A percentile compares a stretch with the other conserved stretches of the same genome.
These are phyloP conservation scores for Thunnus albacares DNA, from an alignment of 2,797 vertebrate genomes.

Conservation along the genomic window DNA sequence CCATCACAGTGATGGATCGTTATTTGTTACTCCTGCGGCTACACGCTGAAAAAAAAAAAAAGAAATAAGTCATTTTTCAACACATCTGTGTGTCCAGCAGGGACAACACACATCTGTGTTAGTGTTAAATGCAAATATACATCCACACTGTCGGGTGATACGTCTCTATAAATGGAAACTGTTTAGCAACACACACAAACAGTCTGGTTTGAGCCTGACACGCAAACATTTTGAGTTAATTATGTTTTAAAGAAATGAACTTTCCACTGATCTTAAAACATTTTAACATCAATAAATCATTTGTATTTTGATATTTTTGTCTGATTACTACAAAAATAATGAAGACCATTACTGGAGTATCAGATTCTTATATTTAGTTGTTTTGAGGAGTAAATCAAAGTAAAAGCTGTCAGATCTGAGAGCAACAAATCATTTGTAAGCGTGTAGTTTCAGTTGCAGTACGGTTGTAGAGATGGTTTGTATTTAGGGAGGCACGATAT, in stretches of 20 bases:
- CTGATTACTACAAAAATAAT: too few relatives aligned
- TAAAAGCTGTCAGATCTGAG: too few relatives aligned
- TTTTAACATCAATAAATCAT: too few relatives aligned
- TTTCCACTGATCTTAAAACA: background rate
- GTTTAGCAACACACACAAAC: conserved; percentile 40
- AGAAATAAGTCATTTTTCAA: conserved; percentile 49
- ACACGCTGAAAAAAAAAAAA: background rate
- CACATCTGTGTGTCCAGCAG: conserved; percentile 68
- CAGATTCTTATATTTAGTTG: too few relatives aligned
- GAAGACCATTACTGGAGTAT: too few relatives aligned
- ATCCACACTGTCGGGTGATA: conserved; percentile 50
- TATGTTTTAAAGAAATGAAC: conserved; percentile 21
- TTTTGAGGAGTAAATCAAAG: too few relatives aligned
- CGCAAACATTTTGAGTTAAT: conserved; percentile 41
- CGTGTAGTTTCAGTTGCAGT: too few relatives aligned
- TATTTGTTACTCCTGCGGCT: conserved; percentile 46
- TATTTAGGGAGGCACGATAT: too few relatives aligned
- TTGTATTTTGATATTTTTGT: too few relatives aligned
- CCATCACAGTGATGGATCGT: conserved; percentile 60
- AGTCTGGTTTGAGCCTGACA: conserved; percentile 11
- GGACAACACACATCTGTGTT: conserved; percentile 77
- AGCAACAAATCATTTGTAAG: too few relatives aligned
- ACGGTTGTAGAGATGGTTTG: too few relatives aligned
- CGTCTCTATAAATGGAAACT: conserved; percentile 54
- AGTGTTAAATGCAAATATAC: conserved; percentile 64